A percentile compares a stretch with the other conserved stretches of the same genome.
These are phyloP conservation scores for Dipodomys merriami DNA, from an alignment of 2,113 vertebrate species.

Conservation along the genomic window DNA sequence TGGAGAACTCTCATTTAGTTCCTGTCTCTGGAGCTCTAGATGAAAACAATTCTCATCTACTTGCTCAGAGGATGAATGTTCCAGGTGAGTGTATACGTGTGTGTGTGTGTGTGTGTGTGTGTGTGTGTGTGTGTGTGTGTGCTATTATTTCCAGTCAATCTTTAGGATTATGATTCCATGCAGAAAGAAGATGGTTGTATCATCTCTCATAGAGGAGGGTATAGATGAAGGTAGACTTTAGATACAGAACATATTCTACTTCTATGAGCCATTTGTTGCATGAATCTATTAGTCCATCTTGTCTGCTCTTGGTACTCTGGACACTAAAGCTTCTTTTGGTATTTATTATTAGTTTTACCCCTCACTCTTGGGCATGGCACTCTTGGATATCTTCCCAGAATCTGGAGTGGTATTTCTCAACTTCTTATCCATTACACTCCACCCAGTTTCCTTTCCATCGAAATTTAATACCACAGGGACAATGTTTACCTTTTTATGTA, in stretches of 20 bases:
- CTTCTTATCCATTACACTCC: not conserved
- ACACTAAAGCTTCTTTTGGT: not conserved
- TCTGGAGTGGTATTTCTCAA: not conserved
- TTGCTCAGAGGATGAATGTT: not conserved
- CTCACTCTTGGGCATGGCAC: not conserved
- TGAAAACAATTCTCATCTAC: not conserved
- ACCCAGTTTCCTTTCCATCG: not conserved
- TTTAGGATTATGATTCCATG: not conserved
- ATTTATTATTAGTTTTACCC: not conserved
- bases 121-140: not conserved
- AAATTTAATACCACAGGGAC: not conserved
- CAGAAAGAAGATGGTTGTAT: not conserved
- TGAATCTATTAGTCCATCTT: not conserved
- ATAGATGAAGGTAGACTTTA: not conserved
- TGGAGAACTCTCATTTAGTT: not conserved
- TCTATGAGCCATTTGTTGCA: not conserved
- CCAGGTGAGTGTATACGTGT: not conserved
- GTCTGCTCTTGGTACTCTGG: not conserved
- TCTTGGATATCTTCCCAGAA: not conserved
- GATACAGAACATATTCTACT: conserved; percentile 4
- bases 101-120: too few species aligned
- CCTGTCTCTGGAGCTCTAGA: not conserved
- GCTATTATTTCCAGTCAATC: not conserved
- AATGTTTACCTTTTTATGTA: not conserved
- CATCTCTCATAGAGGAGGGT: conserved; percentile 27